phyloP scores from a whole-genome alignment of 2,113 vertebrate species.

The Tragulus kanchil region DNA sequence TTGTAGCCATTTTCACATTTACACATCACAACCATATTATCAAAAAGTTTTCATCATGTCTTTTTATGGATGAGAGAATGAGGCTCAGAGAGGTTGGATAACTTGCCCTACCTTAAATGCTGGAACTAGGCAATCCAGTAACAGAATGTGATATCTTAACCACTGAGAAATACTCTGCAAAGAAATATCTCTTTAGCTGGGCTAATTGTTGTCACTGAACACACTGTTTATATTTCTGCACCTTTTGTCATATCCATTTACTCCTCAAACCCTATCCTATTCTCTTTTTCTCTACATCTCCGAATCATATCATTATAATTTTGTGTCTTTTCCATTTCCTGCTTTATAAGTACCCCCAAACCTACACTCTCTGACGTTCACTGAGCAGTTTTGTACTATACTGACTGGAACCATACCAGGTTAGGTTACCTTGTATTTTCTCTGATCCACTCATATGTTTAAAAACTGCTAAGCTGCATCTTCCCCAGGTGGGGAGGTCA shows the following conservation, averaged over 20 bases:
- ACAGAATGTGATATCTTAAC: not conserved
- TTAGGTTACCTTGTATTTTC: not conserved
- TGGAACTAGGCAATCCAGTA: not conserved
- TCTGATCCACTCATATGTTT: not conserved
- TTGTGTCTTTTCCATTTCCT: not conserved
- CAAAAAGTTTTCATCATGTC: not conserved
- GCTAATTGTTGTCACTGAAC: not conserved
- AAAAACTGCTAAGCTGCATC: not conserved
- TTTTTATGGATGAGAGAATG: not conserved
- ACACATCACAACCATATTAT: not conserved
- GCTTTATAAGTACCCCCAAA: not conserved
- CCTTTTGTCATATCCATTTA: not conserved
- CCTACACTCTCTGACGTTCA: not conserved
- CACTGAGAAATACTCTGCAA: not conserved
- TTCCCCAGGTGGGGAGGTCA: not conserved
- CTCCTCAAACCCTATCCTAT: not conserved
- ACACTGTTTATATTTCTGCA: no score
- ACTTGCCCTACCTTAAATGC: not conserved
- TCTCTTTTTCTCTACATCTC: not conserved
- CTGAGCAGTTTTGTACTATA: not conserved
- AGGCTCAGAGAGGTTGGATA: not conserved
- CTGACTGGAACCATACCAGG: not conserved
- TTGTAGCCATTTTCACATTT: not conserved
- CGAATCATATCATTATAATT: not conserved
- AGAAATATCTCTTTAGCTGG: not conserved